phyloP scores from a whole-genome alignment of 1,140 invertebrate species.

The Protaetia brevitarsis region DNA sequence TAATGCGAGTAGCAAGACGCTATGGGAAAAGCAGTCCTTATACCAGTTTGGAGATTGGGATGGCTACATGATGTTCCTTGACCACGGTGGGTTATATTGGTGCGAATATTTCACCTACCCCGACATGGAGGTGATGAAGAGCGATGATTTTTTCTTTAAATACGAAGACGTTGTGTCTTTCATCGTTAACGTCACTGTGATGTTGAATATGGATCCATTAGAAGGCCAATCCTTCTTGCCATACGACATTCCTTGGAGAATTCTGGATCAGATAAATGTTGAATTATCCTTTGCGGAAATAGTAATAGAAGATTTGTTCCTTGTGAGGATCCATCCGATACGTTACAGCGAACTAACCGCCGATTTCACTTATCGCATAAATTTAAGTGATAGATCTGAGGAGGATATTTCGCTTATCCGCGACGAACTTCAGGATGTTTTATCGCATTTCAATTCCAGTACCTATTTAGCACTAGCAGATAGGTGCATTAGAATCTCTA shows the following conservation, averaged over 20 bases:
- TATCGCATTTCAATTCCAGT: too few species aligned
- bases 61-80: not conserved
- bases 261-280: too few species aligned
- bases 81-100: not conserved
- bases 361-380: too few species aligned
- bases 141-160: not conserved
- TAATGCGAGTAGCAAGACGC: not conserved
- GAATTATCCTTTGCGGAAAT: too few species aligned
- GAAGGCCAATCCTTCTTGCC: too few species aligned
- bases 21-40: not conserved
- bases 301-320: too few species aligned
- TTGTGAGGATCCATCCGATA: too few species aligned
- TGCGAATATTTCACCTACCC: not conserved
- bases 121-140: not conserved
- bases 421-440: too few species aligned
- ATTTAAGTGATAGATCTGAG: too few species aligned
- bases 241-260: too few species aligned
- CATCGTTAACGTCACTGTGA: not conserved
- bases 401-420: too few species aligned
- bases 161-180: not conserved
- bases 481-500: not conserved
- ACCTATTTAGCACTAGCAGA: not conserved
- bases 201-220: not conserved
- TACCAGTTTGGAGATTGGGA: not conserved
- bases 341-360: too few species aligned